Percentiles rank a stretch among this genome's conserved stretches.
Evolutionary conservation across 1,140 invertebrate species (phyloP).

Genomic region (Eurosta solidaginis): DNA sequence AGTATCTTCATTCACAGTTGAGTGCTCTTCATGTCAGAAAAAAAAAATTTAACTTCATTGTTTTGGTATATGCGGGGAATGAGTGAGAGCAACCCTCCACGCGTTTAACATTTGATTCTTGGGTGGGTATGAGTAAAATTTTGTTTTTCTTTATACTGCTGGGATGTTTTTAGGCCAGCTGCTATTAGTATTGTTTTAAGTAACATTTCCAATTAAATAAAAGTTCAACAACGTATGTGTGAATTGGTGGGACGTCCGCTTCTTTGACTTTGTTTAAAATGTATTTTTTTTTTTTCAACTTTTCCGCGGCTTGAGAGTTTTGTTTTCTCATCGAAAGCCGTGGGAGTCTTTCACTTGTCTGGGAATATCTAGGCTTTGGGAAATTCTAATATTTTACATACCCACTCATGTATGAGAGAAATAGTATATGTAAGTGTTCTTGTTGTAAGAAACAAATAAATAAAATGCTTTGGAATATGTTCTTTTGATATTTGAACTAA

Average conservation of each 20-base stretch:
- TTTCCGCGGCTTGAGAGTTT: not conserved
- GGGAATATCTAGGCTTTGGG: not conserved
- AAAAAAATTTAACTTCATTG: not conserved
- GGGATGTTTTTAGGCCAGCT: not conserved
- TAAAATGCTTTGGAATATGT: too few relatives aligned
- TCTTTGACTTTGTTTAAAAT: not conserved
- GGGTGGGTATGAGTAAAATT: not conserved
- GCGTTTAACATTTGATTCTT: not conserved
- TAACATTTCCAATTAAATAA: not conserved
- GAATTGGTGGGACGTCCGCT: not conserved
- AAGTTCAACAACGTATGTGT: conserved; percentile 3
- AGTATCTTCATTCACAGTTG: not conserved
- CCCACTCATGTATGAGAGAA: too few relatives aligned
- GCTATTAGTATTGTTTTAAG: not conserved
- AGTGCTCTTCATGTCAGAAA: not conserved
- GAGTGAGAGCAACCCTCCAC: not conserved
- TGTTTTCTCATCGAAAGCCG: not conserved
- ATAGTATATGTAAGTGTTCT: too few relatives aligned
- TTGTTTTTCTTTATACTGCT: not conserved
- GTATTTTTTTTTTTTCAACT: not conserved
- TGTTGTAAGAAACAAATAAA: not conserved
- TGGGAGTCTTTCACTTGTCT: not conserved
- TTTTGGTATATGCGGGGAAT: not conserved
- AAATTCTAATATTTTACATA: not conserved
- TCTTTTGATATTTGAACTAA: too few relatives aligned